phyloP scores from a whole-genome alignment of 2,888 invertebrate genomes.

The Calameuta pallipes region DNA sequence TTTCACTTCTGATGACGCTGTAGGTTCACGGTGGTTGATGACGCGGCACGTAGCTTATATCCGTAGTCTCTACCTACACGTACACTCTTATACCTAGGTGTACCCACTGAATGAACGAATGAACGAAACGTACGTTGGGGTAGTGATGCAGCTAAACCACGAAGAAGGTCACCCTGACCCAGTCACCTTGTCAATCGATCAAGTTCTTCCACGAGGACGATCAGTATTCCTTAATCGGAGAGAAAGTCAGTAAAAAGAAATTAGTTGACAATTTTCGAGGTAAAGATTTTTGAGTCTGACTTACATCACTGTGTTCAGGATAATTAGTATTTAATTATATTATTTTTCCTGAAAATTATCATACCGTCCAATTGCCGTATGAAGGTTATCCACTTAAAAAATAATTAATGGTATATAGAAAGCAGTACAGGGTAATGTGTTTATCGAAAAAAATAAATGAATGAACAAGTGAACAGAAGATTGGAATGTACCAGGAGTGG shows the following conservation, averaged over 20 bases:
- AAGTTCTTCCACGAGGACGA: neutral
- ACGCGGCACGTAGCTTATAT: conserved; percentile 55
- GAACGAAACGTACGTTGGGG: conserved; percentile 33
- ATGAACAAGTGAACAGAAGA: neutral
- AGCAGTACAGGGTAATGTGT: neutral
- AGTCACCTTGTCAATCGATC: conserved; percentile 31
- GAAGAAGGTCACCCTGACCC: conserved; percentile 54
- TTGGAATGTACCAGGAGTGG: neutral
- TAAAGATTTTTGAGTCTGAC: no score
- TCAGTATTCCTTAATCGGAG: neutral
- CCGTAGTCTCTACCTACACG: conserved; percentile 22
- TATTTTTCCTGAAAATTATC: neutral
- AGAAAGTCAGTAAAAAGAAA: neutral
- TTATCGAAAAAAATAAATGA: neutral
- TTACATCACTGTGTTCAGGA: no score
- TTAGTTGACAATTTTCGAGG: no score
- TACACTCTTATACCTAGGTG: conserved; percentile 20
- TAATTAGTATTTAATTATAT: neutral
- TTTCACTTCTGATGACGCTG: conserved; percentile 58
- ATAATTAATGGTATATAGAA: neutral
- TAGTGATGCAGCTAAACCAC: conserved; percentile 26
- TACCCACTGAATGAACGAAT: conserved; percentile 40
- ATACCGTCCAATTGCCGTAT: neutral
- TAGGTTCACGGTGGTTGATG: conserved; percentile 54
- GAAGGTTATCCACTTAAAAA: neutral